Evolutionary conservation across 1,140 invertebrate species (phyloP).

Genomic region (Rhizoglyphus robini): DNA sequence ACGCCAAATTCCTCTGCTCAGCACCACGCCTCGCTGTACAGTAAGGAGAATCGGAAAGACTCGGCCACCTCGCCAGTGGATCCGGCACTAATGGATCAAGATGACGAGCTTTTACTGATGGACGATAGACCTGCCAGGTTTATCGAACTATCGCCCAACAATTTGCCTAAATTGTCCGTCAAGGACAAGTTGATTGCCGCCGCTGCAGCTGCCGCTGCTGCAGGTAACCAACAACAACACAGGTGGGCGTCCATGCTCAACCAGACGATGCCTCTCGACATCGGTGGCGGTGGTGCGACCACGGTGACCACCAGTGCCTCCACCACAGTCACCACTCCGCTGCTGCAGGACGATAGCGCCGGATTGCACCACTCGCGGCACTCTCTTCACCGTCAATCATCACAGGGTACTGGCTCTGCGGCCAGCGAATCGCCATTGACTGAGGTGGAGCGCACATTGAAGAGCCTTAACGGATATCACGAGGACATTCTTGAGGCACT

Average conservation of each 20-base stretch:
- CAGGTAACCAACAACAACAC: not conserved
- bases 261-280: not conserved
- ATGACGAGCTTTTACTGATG: slow-evolving; percentile 12
- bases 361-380: slow-evolving; percentile 1
- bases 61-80: slow-evolving; percentile 7
- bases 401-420: slow-evolving; percentile 21
- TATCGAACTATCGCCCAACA: slow-evolving; percentile 61
- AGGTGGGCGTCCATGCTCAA: slow-evolving; percentile 7
- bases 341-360: slow-evolving; percentile 28
- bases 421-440: slow-evolving; percentile 28
- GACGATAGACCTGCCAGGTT: slow-evolving; percentile 47
- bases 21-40: not conserved
- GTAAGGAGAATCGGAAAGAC: slow-evolving; percentile 9
- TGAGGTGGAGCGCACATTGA: slow-evolving; percentile 63
- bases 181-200: slow-evolving; percentile 44
- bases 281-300: not conserved
- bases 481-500: slow-evolving; percentile 77
- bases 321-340: not conserved
- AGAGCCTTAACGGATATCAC: slow-evolving; percentile 78
- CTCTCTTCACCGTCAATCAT: slow-evolving; percentile 27
- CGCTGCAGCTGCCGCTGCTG: slow-evolving; percentile 33
- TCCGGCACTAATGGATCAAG: slow-evolving; percentile 12
- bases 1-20: not conserved
- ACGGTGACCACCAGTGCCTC: not conserved
- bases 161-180: slow-evolving; percentile 51